Evolutionary conservation across 2,113 vertebrate species (phyloP).

Genomic region (Pongo abelii): DNA sequence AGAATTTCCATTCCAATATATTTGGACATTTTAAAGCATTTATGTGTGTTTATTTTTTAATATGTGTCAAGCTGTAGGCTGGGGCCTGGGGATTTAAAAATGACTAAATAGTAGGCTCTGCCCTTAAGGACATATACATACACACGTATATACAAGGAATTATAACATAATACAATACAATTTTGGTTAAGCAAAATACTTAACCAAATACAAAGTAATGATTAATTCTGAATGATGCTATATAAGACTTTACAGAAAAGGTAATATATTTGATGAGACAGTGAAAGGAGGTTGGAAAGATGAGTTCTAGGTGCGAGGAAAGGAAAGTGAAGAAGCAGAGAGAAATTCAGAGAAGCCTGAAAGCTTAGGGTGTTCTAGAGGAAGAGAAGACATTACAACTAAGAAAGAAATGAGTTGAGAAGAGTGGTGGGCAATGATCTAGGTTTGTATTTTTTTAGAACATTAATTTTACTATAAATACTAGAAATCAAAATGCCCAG

Average conservation of each 20-base stretch:
- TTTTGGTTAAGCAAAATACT: not conserved
- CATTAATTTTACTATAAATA: slow-evolving; percentile 28
- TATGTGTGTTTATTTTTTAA: not conserved
- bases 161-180: not conserved
- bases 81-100: not conserved
- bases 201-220: not conserved
- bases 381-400: not conserved
- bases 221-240: not conserved
- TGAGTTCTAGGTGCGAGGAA: not conserved
- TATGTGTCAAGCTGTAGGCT: not conserved
- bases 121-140: not conserved
- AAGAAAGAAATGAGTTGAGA: not conserved
- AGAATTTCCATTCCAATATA: not conserved
- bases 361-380: not conserved
- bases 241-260: not conserved
- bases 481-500: slow-evolving; percentile 19
- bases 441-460: not conserved
- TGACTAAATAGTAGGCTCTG: not conserved
- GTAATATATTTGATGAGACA: not conserved
- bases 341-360: not conserved
- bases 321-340: not conserved
- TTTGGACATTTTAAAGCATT: not conserved
- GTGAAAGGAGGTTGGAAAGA: not conserved
- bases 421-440: accelerated
- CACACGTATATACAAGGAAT: not conserved